phyloP scores from a whole-genome alignment of 2,797 vertebrate species.

The Falco cherrug region DNA sequence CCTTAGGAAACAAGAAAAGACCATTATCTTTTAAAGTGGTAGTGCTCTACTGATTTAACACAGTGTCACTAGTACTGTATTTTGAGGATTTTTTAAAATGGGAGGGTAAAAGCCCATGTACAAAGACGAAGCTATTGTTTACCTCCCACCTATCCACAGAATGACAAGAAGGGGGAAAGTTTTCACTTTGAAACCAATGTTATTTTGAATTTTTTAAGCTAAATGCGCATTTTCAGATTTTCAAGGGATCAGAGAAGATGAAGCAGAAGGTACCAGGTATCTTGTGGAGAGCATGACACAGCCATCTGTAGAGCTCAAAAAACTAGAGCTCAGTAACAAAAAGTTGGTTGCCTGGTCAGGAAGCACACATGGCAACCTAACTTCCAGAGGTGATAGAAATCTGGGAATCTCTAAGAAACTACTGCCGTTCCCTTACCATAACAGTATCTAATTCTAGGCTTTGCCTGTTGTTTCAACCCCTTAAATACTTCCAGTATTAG shows the following conservation, averaged over 20 bases:
- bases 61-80: background rate
- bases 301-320: background rate
- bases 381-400: background rate
- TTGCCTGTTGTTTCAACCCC: background rate
- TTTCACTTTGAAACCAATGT: background rate
- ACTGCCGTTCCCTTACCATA: background rate
- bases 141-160: background rate
- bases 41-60: background rate
- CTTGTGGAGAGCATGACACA: background rate
- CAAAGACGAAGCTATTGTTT: background rate
- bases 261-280: background rate
- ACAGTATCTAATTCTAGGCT: background rate
- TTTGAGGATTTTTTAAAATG: background rate
- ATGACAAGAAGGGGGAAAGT: background rate
- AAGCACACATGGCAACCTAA: background rate
- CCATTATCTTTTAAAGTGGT: background rate
- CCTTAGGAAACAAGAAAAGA: background rate
- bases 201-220: background rate
- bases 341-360: background rate
- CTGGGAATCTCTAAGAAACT: background rate
- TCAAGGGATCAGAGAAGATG: background rate
- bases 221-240: background rate
- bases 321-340: background rate
- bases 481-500: background rate
- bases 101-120: background rate